phyloP scores from a whole-genome alignment of 2,113 vertebrate genomes.

The Anarhynchus alexandrinus region DNA sequence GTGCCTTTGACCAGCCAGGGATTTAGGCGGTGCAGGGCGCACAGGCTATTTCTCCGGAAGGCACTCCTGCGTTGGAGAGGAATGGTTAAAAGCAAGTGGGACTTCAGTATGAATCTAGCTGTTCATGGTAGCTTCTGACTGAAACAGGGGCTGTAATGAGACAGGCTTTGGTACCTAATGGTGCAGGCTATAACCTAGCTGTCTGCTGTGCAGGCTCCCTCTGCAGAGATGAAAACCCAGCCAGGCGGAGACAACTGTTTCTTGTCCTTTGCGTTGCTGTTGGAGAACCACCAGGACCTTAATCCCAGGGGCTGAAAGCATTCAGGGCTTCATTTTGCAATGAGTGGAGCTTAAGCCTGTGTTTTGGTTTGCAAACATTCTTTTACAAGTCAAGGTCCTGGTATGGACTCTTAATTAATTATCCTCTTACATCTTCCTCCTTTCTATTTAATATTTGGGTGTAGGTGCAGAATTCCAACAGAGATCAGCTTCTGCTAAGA shows the following conservation, averaged over 20 bases:
- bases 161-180: rapidly evolving
- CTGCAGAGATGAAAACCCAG: neutral
- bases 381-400: neutral
- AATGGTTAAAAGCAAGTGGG: neutral
- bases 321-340: neutral
- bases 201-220: neutral
- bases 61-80: neutral
- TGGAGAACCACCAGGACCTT: neutral
- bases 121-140: neutral
- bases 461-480: neutral
- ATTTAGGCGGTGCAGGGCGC: neutral
- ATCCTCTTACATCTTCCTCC: neutral
- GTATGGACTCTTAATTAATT: neutral
- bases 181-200: neutral
- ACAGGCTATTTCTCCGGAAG: neutral
- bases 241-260: neutral
- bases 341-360: neutral
- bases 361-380: neutral
- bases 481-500: neutral
- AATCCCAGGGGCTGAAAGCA: neutral
- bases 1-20: neutral
- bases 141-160: neutral
- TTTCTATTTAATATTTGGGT: neutral
- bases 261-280: neutral
- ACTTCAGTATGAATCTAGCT: neutral